Conservation (phyloP, 2,888 invertebrate genomes). For the Criorhina ranunculi region DNA sequence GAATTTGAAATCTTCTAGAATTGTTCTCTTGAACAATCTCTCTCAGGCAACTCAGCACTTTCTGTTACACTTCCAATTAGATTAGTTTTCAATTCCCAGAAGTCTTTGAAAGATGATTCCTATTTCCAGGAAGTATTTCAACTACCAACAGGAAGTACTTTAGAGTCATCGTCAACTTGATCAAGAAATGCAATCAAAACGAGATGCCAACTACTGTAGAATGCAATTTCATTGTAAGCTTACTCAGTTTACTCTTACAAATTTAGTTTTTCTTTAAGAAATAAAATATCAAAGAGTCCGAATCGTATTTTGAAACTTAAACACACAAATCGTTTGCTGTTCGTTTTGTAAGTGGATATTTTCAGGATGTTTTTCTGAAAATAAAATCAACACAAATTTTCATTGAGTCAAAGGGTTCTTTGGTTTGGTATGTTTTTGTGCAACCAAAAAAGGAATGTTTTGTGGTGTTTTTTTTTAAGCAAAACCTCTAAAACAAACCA, state of each 20-base stretch:
- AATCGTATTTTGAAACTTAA: no score
- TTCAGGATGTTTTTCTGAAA: background rate
- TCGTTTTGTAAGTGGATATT: no score
- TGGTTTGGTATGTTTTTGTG: slow-evolving; percentile 16
- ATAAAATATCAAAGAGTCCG: slow-evolving; percentile 37
- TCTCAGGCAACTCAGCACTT: background rate
- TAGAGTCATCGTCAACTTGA: background rate
- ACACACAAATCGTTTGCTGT: no score
- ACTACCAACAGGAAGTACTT: slow-evolving; percentile 4
- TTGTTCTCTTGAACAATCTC: no score
- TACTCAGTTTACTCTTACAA: slow-evolving; percentile 38
- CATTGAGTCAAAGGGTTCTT: slow-evolving; percentile 7
- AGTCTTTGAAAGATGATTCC: background rate
- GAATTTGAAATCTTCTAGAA: no score
- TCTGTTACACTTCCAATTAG: background rate
- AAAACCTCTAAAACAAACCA: slow-evolving; percentile 11
- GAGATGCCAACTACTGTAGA: slow-evolving; percentile 10
- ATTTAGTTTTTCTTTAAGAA: slow-evolving; percentile 32
- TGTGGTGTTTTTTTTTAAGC: background rate
- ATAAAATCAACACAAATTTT: slow-evolving; percentile 15
- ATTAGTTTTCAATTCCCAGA: background rate
- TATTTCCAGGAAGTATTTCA: background rate
- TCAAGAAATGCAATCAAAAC: slow-evolving; percentile 29
- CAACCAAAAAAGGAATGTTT: slow-evolving; percentile 39
- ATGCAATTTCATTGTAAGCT: slow-evolving; percentile 5